Evolutionary conservation across 2,888 invertebrate genomes (phyloP).

Genomic region (Trichopoda pennipes): DNA sequence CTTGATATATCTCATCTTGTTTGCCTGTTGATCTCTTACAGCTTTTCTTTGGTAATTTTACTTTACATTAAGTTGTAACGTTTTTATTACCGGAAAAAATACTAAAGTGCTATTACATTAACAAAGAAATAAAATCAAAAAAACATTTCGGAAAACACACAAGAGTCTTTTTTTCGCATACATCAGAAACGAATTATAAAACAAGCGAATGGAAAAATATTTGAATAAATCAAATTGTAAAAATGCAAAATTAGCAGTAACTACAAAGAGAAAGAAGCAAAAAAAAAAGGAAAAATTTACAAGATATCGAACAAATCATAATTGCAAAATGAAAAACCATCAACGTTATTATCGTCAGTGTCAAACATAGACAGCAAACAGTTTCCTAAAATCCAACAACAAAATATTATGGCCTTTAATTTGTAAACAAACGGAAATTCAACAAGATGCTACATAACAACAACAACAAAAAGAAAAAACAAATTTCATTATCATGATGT

Average conservation of each 20-base stretch:
- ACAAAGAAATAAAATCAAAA: constrained; percentile 23
- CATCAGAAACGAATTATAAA: neutral
- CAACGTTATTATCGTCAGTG: constrained; percentile 13
- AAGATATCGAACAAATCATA: constrained; percentile 53
- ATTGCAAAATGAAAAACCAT: constrained; percentile 13
- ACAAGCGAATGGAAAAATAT: constrained; percentile 6
- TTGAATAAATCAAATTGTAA: constrained; percentile 6
- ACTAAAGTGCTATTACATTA: neutral
- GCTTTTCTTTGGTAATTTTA: neutral
- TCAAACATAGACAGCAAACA: constrained; percentile 31
- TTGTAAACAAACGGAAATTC: constrained; percentile 62
- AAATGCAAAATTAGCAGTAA: constrained; percentile 18
- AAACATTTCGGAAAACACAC: constrained; percentile 6
- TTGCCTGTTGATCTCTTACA: neutral
- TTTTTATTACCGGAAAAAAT: constrained; percentile 42
- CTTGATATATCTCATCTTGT: too few relatives aligned
- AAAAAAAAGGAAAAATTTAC: constrained; percentile 12
- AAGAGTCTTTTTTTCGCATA: neutral
- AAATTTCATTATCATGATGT: constrained; percentile 30
- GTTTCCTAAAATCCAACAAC: neutral
- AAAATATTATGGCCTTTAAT: constrained; percentile 50
- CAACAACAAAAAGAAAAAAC: constrained; percentile 12
- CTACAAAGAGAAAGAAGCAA: neutral
- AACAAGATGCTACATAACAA: constrained; percentile 36
- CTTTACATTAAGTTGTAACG: neutral